These are phyloP conservation scores for Cavia porcellus DNA, from an alignment of 2,113 vertebrate species.

Conservation along the genomic window DNA sequence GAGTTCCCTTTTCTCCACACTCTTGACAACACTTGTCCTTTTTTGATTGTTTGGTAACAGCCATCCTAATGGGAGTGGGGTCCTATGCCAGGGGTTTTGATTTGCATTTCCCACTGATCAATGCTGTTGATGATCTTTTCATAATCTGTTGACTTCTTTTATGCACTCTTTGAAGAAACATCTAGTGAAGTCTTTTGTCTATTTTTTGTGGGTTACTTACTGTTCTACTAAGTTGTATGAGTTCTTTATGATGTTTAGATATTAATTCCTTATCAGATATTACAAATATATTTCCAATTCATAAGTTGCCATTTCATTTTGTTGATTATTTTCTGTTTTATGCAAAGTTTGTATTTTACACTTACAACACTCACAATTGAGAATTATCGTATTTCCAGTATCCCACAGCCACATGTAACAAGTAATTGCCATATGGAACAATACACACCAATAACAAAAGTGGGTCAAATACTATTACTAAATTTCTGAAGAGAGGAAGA, in stretches of 20 bases:
- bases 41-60: background rate
- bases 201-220: background rate
- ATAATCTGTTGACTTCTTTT: background rate
- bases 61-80: background rate
- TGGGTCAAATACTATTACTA: background rate
- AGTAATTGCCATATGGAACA: background rate
- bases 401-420: background rate
- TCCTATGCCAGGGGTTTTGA: background rate
- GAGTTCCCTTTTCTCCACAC: background rate
- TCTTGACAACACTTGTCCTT: background rate
- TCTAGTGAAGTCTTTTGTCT: background rate
- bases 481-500: constrained; percentile 20
- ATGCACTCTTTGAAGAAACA: background rate
- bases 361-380: background rate
- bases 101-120: background rate
- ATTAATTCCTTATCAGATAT: background rate
- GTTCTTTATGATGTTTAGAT: background rate
- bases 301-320: background rate
- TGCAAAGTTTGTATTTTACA: background rate
- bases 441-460: background rate
- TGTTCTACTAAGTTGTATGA: background rate
- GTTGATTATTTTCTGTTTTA: background rate
- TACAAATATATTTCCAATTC: background rate
- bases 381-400: background rate
- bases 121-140: background rate